These are phyloP conservation scores for Drosophila heteroneura DNA, from an alignment of 2,888 invertebrate species.

Conservation along the genomic window DNA sequence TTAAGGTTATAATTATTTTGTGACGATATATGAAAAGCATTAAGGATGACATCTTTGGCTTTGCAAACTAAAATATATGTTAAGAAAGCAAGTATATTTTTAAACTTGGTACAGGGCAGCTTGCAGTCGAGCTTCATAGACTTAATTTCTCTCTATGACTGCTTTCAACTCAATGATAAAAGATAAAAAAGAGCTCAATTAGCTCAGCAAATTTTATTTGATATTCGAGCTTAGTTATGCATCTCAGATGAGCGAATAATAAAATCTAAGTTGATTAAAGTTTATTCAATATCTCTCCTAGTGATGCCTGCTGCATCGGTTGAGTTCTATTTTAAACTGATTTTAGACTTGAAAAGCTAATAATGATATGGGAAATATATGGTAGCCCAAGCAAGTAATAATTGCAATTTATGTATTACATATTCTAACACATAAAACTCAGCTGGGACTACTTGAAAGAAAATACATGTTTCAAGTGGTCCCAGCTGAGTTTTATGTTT, in stretches of 20 bases:
- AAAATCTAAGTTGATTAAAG: background rate
- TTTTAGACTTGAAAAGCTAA: background rate
- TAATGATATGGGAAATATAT: background rate
- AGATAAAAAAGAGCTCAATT: slow-evolving; percentile 5
- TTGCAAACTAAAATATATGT: background rate
- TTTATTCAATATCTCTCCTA: background rate
- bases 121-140: background rate
- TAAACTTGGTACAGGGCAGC: background rate
- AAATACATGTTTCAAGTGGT: background rate
- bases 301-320: background rate
- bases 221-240: background rate
- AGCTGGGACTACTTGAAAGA: background rate
- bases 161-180: background rate
- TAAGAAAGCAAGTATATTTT: background rate
- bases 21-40: background rate
- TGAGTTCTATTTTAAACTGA: background rate
- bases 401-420: background rate
- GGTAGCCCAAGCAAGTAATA: background rate
- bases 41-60: background rate
- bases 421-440: background rate
- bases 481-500: background rate
- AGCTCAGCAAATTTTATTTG: background rate
- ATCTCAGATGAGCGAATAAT: background rate
- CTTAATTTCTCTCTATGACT: slow-evolving; percentile 5
- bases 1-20: background rate